These are phyloP conservation scores for Hemithea aestivaria DNA, from an alignment of 2,888 invertebrate genomes.

Conservation along the genomic window DNA sequence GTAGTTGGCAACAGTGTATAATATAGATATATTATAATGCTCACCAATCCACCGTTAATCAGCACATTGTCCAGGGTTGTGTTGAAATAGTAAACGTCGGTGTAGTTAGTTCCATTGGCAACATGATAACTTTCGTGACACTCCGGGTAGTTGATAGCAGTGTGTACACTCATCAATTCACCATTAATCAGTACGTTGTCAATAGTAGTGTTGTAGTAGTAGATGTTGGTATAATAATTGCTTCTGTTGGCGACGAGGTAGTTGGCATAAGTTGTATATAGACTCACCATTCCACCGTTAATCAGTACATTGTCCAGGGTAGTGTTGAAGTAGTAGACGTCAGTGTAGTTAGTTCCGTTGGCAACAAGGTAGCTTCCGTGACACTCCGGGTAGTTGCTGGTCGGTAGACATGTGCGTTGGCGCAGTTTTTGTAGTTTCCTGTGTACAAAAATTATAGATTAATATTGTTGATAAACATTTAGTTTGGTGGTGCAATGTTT, in stretches of 20 bases:
- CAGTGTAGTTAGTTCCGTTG: constrained; percentile 62
- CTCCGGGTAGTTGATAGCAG: constrained; percentile 50
- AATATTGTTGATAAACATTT: constrained; percentile 3
- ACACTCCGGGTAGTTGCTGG: constrained; percentile 54
- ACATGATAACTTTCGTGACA: constrained; percentile 55
- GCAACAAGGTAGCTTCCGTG: constrained; percentile 49
- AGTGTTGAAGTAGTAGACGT: constrained; percentile 60
- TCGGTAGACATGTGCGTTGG: constrained; percentile 84
- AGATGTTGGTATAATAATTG: no score
- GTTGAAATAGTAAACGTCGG: constrained; percentile 63
- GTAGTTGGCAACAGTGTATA: no score
- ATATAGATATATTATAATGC: no score
- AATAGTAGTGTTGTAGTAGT: no score
- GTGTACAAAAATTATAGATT: no score
- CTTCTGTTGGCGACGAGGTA: no score
- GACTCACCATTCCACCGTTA: constrained; percentile 52
- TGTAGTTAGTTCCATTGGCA: constrained; percentile 59
- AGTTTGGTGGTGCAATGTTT: no score
- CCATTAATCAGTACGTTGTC: no score
- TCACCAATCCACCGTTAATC: constrained; percentile 42
- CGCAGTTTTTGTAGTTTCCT: constrained; percentile 86
- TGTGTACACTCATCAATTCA: no score
- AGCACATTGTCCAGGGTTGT: constrained; percentile 53
- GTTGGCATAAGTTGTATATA: no score
- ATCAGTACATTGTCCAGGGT: constrained; percentile 49